These are phyloP conservation scores for Paracyclopina nana DNA, from an alignment of 1,140 invertebrate species.

Conservation along the genomic window DNA sequence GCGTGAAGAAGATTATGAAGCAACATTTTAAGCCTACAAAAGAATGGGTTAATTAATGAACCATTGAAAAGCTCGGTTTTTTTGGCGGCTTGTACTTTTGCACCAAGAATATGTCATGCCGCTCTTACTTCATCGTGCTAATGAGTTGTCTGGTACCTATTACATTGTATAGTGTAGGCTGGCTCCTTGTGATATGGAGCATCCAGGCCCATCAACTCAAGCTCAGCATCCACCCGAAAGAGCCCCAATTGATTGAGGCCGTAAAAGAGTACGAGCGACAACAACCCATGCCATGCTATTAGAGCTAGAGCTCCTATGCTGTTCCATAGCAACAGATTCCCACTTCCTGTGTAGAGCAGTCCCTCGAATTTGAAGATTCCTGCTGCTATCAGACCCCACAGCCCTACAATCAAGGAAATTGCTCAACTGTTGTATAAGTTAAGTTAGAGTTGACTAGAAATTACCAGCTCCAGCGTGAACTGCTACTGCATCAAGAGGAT, in stretches of 20 bases:
- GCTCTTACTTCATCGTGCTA: no score
- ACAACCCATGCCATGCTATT: conserved; percentile 27
- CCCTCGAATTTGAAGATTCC: conserved; percentile 26
- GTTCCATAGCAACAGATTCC: conserved; percentile 25
- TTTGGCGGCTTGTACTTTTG: no score
- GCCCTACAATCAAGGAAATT: no score
- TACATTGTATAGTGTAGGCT: no score
- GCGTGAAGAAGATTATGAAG: no score
- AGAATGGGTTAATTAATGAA: no score
- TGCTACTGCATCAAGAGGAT: conserved; percentile 36
- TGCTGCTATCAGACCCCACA: conserved; percentile 33
- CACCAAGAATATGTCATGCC: no score
- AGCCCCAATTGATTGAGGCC: conserved; percentile 25
- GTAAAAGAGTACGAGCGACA: conserved; percentile 29
- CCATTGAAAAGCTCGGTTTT: no score
- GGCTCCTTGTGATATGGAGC: conserved; percentile 32
- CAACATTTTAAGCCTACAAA: no score
- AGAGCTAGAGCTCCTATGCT: conserved; percentile 29
- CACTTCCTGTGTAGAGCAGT: conserved; percentile 22
- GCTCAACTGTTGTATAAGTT: no score
- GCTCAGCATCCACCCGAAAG: conserved; percentile 28
- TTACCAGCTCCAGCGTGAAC: conserved; percentile 33
- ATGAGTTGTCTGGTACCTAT: no score
- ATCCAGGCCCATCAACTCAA: conserved; percentile 33
- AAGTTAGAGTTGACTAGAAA: neutral